phyloP scores from a whole-genome alignment of 2,113 vertebrate species.

The Pristiophorus japonicus region DNA sequence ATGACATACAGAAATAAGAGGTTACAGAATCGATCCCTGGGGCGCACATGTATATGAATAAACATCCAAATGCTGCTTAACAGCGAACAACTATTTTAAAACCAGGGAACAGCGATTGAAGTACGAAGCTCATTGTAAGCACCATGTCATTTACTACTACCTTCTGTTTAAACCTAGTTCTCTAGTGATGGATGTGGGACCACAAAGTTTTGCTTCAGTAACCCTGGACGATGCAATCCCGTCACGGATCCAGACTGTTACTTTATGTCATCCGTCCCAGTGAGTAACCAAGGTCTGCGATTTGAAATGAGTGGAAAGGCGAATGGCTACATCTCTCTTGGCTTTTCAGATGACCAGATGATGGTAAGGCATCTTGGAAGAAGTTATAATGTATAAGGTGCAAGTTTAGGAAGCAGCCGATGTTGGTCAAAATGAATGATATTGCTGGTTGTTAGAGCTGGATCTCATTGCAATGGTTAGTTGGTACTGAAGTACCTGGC shows the following conservation, averaged over 20 bases:
- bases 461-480: not conserved
- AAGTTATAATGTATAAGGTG: not conserved
- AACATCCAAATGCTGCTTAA: not conserved
- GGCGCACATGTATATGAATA: not conserved
- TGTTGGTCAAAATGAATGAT: not conserved
- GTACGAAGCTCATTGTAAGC: not conserved
- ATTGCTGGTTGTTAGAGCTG: not conserved
- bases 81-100: not conserved
- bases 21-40: not conserved
- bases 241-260: conserved; percentile 45
- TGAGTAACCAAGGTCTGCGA: conserved; percentile 34
- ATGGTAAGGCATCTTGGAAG: conserved; percentile 55
- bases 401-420: too few relatives aligned
- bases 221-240: conserved; percentile 54
- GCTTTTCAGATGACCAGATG: conserved; percentile 59
- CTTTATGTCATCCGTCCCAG: conserved; percentile 54
- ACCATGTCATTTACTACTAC: not conserved
- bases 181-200: conserved; percentile 51
- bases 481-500: not conserved
- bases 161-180: conserved; percentile 29
- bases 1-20: not conserved
- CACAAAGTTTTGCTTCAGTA: conserved; percentile 58
- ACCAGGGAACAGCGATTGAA: not conserved
- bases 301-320: conserved; percentile 54
- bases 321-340: conserved; percentile 58